Base-by-base conservation (phyloP, 2,888 invertebrate genomes). In the Mesopsocus fuscifrons region DNA sequence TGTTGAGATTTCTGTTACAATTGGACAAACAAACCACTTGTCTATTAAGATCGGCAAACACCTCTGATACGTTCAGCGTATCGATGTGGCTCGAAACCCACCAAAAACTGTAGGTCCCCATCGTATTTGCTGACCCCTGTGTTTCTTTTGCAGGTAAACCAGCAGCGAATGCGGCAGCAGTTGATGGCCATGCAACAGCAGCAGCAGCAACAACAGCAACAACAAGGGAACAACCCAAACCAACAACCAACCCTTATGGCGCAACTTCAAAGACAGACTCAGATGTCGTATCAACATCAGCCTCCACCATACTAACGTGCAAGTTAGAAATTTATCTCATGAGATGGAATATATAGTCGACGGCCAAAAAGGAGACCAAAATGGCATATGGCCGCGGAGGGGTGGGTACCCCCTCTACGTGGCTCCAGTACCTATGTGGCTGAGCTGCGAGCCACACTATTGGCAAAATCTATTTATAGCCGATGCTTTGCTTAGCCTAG, bases 151-250 rank as follows among this genome's bases (percentile, higher is more conserved):
- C 38, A 45, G 41, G 32, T 31, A 44, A 63, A 58, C 48, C 70
- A 66, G 51, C 67, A 73, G 52, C 68, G 76, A 46, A 73, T 77
- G 65, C 66, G 75, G 21, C 74, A 75, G 53, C 78, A 78, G 57
- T 70, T 79, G 67, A 59, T 79, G 51, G 68, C 68, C 20, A 70
- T 75, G 66, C 77, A 77, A 51, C 77, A 74, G 46, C 72, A 76
- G 59, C 71, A 74, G 54, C 71, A 70, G 55, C 71, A 72, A 54
- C 65, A 67, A 22, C 51, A 51, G 53, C 74, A 66, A 46, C 62
- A 60, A 31, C 61, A 59, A 21, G 60, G 62, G 40, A 61, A 67
- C 46, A 67, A 54, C 18, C 60, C 59, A 13, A 66, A 60, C 38
- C 62, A 61, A 34, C 60, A 61, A 35, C 58, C 72, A 43, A 70